Evolutionary conservation across 2,113 vertebrate genomes (phyloP).

Genomic region (Psettodes erumei): DNA sequence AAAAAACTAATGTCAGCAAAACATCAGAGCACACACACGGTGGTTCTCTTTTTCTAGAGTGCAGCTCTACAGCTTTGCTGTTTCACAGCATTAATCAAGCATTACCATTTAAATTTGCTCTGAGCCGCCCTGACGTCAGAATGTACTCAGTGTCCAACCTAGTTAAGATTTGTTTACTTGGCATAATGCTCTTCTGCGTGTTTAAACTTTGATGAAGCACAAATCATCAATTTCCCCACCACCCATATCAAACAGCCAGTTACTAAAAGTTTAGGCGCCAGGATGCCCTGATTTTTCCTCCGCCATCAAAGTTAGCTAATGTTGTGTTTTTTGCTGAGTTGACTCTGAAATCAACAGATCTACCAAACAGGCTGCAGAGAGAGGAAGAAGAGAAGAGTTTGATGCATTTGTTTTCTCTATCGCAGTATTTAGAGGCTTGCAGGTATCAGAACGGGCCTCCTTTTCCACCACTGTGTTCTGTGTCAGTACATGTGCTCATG

Average conservation of each 20-base stretch:
- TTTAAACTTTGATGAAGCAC: constrained; percentile 59
- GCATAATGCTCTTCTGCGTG: constrained; percentile 14
- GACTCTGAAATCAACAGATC: constrained; percentile 51
- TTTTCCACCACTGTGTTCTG: constrained; percentile 40
- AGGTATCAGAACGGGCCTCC: constrained; percentile 36
- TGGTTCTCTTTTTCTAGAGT: constrained; percentile 7
- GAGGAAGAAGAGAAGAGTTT: constrained; percentile 4
- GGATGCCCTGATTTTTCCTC: constrained; percentile 50
- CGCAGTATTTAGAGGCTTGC: constrained; percentile 33
- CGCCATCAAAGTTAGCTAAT: constrained; percentile 51
- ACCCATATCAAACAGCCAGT: constrained; percentile 35
- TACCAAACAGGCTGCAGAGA: constrained; percentile 18
- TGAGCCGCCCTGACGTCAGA: constrained; percentile 19
- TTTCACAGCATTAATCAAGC: constrained; percentile 16
- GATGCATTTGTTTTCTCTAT: constrained; percentile 39
- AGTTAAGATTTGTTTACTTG: constrained; percentile 55
- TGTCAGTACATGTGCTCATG: constrained; percentile 31
- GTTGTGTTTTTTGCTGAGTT: constrained; percentile 24
- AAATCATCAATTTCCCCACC: constrained; percentile 54
- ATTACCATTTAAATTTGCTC: not conserved
- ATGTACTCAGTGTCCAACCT: constrained; percentile 33
- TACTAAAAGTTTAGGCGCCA: constrained; percentile 49
- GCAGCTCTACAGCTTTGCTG: not conserved
- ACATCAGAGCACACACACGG: constrained; percentile 20
- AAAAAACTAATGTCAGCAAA: not conserved